A percentile compares a stretch with the other conserved stretches of the same genome.
These are phyloP conservation scores for Holocentrus rufus DNA, from an alignment of 2,797 vertebrate species.

Conservation along the genomic window DNA sequence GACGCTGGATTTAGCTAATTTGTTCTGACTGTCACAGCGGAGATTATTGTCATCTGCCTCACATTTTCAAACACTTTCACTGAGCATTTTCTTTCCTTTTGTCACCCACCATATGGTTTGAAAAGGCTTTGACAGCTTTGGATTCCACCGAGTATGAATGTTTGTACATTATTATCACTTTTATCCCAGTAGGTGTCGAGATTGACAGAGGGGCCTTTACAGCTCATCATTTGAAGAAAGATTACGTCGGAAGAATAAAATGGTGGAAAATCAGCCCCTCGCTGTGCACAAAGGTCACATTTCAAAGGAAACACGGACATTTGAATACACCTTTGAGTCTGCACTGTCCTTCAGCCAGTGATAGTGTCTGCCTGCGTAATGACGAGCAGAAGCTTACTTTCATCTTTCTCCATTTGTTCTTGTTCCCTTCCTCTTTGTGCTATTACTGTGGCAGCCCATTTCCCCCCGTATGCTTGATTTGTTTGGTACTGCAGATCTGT, in stretches of 20 bases:
- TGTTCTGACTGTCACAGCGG: constrained; percentile 18
- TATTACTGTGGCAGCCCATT: constrained; percentile 53
- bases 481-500: constrained; percentile 60
- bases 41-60: constrained; percentile 11
- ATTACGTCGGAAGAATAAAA: constrained; percentile 44
- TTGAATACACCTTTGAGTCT: constrained; percentile 42
- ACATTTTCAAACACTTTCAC: not conserved
- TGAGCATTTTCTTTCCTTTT: not conserved
- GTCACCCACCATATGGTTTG: constrained; percentile 26
- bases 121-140: constrained; percentile 28
- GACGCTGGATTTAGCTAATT: constrained; percentile 12
- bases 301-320: constrained; percentile 63
- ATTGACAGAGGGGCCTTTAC: constrained; percentile 20
- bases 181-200: constrained; percentile 29
- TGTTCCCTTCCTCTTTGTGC: constrained; percentile 42
- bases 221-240: constrained; percentile 20
- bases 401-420: constrained; percentile 67
- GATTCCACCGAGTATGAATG: constrained; percentile 16
- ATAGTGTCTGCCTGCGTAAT: constrained; percentile 51
- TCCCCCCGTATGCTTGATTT: constrained; percentile 54
- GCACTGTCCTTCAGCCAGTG: constrained; percentile 52
- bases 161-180: constrained; percentile 35
- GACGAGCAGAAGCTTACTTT: constrained; percentile 63
- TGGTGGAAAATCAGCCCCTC: constrained; percentile 26
- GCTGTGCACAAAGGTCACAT: constrained; percentile 43